These are phyloP conservation scores for Carcharodon carcharias DNA, from an alignment of 2,797 vertebrate species.

Conservation along the genomic window DNA sequence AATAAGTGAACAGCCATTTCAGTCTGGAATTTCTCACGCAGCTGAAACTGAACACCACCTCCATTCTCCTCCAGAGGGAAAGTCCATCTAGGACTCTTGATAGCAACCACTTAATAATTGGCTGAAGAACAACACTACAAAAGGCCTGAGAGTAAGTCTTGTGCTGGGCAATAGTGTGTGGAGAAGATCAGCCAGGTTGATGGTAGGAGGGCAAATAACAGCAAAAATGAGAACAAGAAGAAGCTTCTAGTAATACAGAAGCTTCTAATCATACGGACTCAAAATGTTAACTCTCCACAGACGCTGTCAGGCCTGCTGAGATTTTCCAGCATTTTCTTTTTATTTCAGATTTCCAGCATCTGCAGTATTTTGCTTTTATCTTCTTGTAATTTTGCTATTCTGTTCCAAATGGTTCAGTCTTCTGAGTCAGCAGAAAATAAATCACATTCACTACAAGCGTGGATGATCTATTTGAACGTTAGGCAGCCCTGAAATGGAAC, in stretches of 20 bases:
- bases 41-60: neutral
- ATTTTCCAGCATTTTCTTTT: too few relatives aligned
- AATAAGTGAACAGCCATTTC: neutral
- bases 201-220: neutral
- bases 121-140: neutral
- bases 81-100: neutral
- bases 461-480: too few relatives aligned
- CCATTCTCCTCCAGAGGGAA: neutral
- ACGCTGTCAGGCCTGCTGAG: too few relatives aligned
- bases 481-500: neutral
- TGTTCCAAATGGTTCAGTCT: neutral
- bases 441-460: neutral
- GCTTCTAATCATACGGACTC: too few relatives aligned
- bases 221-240: neutral
- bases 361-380: too few relatives aligned
- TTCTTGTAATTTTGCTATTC: neutral
- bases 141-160: neutral
- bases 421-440: neutral
- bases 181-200: neutral
- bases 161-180: neutral
- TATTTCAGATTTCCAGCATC: too few relatives aligned
- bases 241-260: neutral
- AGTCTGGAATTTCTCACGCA: neutral
- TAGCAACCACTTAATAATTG: neutral
- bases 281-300: too few relatives aligned